Evolutionary conservation across 2,888 invertebrate genomes (phyloP), one percentile per base, ranked within the genome.

Genomic region (Gasteruption jaculator): DNA sequence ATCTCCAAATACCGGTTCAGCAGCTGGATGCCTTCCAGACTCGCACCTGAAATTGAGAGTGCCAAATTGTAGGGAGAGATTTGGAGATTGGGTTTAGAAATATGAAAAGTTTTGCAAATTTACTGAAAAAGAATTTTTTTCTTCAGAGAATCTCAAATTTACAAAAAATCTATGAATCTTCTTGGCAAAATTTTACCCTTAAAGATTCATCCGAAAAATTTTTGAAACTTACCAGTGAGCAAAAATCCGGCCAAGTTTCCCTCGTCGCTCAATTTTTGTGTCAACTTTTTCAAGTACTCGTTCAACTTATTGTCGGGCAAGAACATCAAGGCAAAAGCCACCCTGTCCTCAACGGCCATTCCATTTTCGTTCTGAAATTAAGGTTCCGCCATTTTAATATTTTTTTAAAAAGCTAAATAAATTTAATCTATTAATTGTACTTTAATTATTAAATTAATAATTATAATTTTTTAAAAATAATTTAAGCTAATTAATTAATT

Each of bases 281-380:
- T 80, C 38, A 89, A 77, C 50, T 76, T 77, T 48, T 82, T 81
- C 35, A 94, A 76, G 73, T 86, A 94, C 29, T 89, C 88, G 43
- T 80, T 74, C 48, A 95, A 75, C 71, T 86, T 81, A 12, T 74
- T 74, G 73, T 95, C 94, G 1, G 89, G 80, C 18, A 93, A 75
- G 74, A 85, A 93, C 62, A 84, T 82, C 62, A 90, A 85, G 14
- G 92, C 91, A 73, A 93, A 91, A n/a, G 91, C 92, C 37, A 93
- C 83, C 57, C 90, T 78, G 73, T 93, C 93, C 52, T 86, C 85
- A 6, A 95, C 82, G 0, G 86, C 83, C 73, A 95, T 83, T 31
- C 83, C 88, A 27, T 78, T 80, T 71, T 94, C 93, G 61, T 83
- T 83, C 86, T 91, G 66, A 35, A 31, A 48, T 39, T 20, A 8